Evolutionary conservation across 92 coral and sea anemone genomes (phyloP), one percentile per base, ranked within the genome.

Genomic region (Palythoa caribaeorum): DNA sequence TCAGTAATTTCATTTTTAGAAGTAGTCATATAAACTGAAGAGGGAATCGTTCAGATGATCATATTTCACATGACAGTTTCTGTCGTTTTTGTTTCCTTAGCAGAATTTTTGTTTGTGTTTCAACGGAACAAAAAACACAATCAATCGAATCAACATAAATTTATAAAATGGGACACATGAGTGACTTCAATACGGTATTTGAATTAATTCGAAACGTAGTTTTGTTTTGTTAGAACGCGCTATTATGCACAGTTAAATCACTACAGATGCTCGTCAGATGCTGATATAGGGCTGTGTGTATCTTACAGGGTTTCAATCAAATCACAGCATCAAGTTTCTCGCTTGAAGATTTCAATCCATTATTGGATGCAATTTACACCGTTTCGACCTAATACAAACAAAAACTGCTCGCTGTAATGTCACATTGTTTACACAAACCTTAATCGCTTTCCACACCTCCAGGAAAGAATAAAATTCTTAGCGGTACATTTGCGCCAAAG

Each of bases 391-490:
- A 63, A 81, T 63, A 47, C 76, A 81, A 81, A 81, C 75, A 81
- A 50, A 54, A 44, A 65, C 86, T 81, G 76, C 17, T 81, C 76
- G 54, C 86, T 44, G 73, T 71, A 44, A 63, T 81, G 76, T 53
- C 86, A 81, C 44, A 66, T 65, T 81, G 86, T 81, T 81, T 81
- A 81, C 86, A 81, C 76, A 65, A 81, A 81, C 48, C 66, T 81
- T 81, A 81, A 81, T 81, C 86, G 86, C 38, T 81, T 80, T 81
- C 86, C 86, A 81, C 86, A 81, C 86, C 86, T 81, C 75, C 86
- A 40, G 75, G 44, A 81, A 48, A 47, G 65, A 60, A 48, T 47
- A 74, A 17, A 81, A 21, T 47, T 28, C 60, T 66, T 52, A n/a
- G 76, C 75, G 86, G 60, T 8, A 36, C 14, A 20, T 52, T 65